Evolutionary conservation across 2,113 vertebrate species (phyloP), one percentile per base, ranked within the genome.

Genomic region (Casuarius casuarius): DNA sequence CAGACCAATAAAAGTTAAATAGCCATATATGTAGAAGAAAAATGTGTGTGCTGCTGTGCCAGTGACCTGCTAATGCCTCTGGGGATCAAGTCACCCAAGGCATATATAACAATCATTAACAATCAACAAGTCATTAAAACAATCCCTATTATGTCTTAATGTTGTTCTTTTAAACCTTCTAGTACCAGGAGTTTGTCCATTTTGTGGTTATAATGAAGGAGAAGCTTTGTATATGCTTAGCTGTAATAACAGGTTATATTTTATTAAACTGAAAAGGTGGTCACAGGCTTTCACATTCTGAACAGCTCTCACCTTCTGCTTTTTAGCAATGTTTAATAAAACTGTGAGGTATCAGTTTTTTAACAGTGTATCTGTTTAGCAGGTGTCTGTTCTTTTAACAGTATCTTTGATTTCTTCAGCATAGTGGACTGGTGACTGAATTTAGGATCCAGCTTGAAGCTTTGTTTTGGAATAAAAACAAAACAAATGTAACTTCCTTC

Each of bases 381-480:
- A 6, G 31, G 22, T 48, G 22, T n/a, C 44, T 48, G 44, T 49
- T 70, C 67, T 59, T 70, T 49, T n/a, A 49, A n/a, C 31, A 49
- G 31, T 49, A 31, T 25, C 8, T 76, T 79, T 62, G 62, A 63
- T 92, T 90, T 49, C 21, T 88, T 88, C 31, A 44, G 17, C 2
- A 0, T 46, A 49, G 74, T 22, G 12, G 25, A 38, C 28, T 72
- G 74, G n/a, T 70, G 49, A 38, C 71, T 82, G 84, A 91, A 59
- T 94, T 84, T 82, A 91, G 66, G 73, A 76, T 91, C 29, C 51
- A 78, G 35, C 66, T 76, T 49, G 71, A 89, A 76, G 35, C 90
- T 95, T 94, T 91, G 91, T 94, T 95, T 95, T 85, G 49, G 49
- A 96, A 74, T 91, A 80, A 96, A 95, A 87, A 0, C 73, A 84